Conservation (phyloP, 2,113 vertebrate genomes). For the Gulo gulo region DNA sequence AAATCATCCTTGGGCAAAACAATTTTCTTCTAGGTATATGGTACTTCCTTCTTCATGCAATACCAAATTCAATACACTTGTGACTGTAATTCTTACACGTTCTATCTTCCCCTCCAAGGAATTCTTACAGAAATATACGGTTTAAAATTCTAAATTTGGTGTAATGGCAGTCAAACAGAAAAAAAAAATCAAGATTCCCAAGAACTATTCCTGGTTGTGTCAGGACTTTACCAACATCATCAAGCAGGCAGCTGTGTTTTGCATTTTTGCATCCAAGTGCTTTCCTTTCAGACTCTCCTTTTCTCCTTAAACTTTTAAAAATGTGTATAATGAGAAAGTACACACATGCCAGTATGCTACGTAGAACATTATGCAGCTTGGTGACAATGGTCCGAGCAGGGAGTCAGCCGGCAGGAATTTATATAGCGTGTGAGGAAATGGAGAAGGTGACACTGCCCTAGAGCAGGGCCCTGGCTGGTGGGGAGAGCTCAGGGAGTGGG, state of each 20-base stretch:
- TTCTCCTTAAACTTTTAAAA: neutral
- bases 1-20: neutral
- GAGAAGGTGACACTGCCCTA: neutral
- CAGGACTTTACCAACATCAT: neutral
- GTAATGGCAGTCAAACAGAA: neutral
- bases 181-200: neutral
- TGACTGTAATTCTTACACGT: neutral
- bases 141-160: constrained; percentile 32
- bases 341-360: neutral
- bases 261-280: neutral
- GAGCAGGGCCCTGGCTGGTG: neutral
- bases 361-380: neutral
- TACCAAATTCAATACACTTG: neutral
- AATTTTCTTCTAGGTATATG: neutral
- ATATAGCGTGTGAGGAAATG: neutral
- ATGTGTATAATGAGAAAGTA: neutral
- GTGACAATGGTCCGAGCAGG: neutral
- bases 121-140: neutral
- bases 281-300: neutral
- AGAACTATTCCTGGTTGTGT: neutral
- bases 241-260: neutral
- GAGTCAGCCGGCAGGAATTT: neutral
- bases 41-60: neutral
- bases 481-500: neutral
- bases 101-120: neutral